phyloP scores from a whole-genome alignment of 2,888 invertebrate species.

The Acleris sparsana region DNA sequence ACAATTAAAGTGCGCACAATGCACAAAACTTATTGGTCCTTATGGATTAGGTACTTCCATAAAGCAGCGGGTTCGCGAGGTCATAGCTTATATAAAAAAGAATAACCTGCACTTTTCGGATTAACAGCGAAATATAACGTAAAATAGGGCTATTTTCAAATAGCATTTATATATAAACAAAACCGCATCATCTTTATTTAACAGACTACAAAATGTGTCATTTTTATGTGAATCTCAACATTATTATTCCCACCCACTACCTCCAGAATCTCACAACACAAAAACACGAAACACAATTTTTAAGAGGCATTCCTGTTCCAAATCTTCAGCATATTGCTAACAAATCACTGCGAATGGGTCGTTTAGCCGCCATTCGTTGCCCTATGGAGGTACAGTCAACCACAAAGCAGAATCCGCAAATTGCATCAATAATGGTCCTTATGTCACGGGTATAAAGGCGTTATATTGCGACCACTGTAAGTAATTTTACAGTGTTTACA shows the following conservation, averaged over 20 bases:
- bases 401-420: slow-evolving; percentile 18
- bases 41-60: no score
- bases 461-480: slow-evolving; percentile 7
- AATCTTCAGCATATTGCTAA: slow-evolving; percentile 82
- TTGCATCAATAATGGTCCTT: slow-evolving; percentile 20
- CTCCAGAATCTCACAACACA: slow-evolving; percentile 48
- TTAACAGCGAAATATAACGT: no score
- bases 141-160: no score
- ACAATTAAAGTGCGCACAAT: no score
- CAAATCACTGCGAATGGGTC: slow-evolving; percentile 82
- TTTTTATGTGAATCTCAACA: not conserved
- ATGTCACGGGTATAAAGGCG: not conserved
- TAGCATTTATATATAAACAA: no score
- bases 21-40: no score
- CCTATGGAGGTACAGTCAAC: slow-evolving; percentile 51
- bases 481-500: slow-evolving; percentile 74
- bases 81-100: no score
- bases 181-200: no score
- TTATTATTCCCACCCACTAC: slow-evolving; percentile 39
- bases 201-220: no score
- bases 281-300: slow-evolving; percentile 59
- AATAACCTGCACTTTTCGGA: no score
- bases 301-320: slow-evolving; percentile 71
- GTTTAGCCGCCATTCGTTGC: slow-evolving; percentile 81
- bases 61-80: no score